Evolutionary conservation across 2,888 invertebrate species (phyloP), one percentile per base, ranked within the genome.

Genomic region (Euproctis similis): DNA sequence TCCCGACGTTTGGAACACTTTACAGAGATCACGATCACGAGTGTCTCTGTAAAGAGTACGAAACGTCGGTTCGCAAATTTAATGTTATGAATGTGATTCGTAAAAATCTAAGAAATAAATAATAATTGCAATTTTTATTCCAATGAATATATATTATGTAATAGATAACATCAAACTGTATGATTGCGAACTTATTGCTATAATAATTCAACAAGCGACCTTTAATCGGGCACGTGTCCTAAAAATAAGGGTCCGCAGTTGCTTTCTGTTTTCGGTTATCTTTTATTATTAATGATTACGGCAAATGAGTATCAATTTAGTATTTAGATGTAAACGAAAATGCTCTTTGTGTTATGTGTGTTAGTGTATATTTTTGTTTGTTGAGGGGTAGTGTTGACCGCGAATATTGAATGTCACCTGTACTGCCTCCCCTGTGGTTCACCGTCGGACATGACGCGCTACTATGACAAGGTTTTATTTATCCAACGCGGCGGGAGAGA

Each of bases 371-470:
- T 26, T 33, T 42, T 46, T 12, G 28, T 20, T 8, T 30, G 26
- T 12, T 22, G 23, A 28, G 22, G 26, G 21, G 25, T 21, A 18
- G 2, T 22, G 14, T 23, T 49, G 46, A 42, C 42, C 42, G 42
- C 50, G 32, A 33, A 39, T 42, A 46, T 50, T 47, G 37, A 42
- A 46, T 39, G 27, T 28, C 39, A 42, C 52, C 39, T 47, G 42
- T 41, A 47, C 42, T 28, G 13, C 14, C 28, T 47, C 52, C 52
- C 52, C 52, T 34, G 48, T 27, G 42, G 52, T 24, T 40, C 31
- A 19, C 29, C 23, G 34, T 29, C 31, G 27, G 28, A 33, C 30
- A 33, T 38, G 36, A 34, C 41, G 39, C 24, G 36, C 35, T 39
- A 19, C 33, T 34, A 28, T 34, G 41, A 47, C 36, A 41, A 34